phyloP scores from a whole-genome alignment of 2,888 invertebrate genomes.

The Drosophila meridiana region DNA sequence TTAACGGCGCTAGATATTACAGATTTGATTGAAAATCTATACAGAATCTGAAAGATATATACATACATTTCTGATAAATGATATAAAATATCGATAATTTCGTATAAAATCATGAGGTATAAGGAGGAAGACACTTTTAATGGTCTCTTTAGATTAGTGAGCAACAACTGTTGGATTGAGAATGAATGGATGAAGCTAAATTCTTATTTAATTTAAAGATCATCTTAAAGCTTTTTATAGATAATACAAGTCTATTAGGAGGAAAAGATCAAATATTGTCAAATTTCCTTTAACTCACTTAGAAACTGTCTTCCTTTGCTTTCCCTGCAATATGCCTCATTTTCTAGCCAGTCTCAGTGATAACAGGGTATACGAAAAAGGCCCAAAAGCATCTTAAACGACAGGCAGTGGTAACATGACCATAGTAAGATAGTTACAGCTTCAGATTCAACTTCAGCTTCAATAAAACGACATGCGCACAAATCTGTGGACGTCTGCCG shows the following conservation, averaged over 20 bases:
- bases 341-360: background rate
- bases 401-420: slow-evolving; percentile 72
- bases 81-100: background rate
- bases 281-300: background rate
- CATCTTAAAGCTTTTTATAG: background rate
- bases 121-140: too few relatives aligned
- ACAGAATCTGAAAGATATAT: too few relatives aligned
- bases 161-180: background rate
- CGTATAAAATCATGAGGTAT: background rate
- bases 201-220: background rate
- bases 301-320: background rate
- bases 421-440: slow-evolving; percentile 65
- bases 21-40: too few relatives aligned
- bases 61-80: background rate
- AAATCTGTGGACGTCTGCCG: slow-evolving; percentile 71
- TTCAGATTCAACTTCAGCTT: slow-evolving; percentile 45
- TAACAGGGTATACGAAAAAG: slow-evolving; percentile 20
- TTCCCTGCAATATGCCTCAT: background rate
- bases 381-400: slow-evolving; percentile 77
- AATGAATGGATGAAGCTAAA: background rate
- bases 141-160: too few relatives aligned
- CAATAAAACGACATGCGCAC: slow-evolving; percentile 74
- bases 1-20: too few relatives aligned
- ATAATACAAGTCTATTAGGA: background rate
- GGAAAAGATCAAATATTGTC: background rate